Percentiles rank a stretch among this genome's conserved stretches.
These are phyloP conservation scores for Rhinoptilus africanus DNA, from an alignment of 2,113 vertebrate species.

Conservation along the genomic window DNA sequence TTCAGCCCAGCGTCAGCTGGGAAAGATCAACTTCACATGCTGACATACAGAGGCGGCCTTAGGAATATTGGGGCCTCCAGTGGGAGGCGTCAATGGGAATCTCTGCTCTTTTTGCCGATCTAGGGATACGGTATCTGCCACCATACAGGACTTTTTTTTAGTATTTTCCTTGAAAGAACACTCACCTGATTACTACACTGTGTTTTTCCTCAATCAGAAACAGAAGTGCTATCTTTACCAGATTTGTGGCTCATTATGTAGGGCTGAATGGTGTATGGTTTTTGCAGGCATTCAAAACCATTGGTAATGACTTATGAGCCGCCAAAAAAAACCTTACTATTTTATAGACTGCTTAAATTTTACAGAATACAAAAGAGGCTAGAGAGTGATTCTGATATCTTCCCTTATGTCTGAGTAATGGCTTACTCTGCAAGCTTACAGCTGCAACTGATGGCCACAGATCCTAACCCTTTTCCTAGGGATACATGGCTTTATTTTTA, in stretches of 20 bases:
- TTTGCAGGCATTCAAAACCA: slow-evolving; percentile 12
- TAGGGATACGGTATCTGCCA: slow-evolving; percentile 11
- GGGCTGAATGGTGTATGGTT: neutral
- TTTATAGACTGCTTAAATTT: slow-evolving; percentile 16
- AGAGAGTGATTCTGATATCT: neutral
- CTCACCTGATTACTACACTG: neutral
- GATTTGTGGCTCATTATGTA: slow-evolving; percentile 3
- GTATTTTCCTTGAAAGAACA: neutral
- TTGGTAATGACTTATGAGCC: neutral
- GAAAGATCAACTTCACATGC: slow-evolving; percentile 70
- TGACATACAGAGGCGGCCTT: slow-evolving; percentile 63
- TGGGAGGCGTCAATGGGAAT: slow-evolving; percentile 44
- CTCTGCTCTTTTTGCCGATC: slow-evolving; percentile 47
- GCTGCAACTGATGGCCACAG: neutral
- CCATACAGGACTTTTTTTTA: neutral
- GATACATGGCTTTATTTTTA: neutral
- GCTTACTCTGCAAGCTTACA: neutral
- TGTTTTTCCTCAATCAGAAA: neutral
- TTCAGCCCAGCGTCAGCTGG: slow-evolving; percentile 62
- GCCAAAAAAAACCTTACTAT: neutral
- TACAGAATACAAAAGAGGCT: neutral
- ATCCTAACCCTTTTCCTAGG: neutral
- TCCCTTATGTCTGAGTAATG: neutral
- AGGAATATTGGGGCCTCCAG: slow-evolving; percentile 45
- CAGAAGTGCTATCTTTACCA: slow-evolving; percentile 24